A percentile compares a stretch with the other conserved stretches of the same genome.
Evolutionary conservation across 2,888 invertebrate species (phyloP).

Genomic region (Mystacides longicornis): DNA sequence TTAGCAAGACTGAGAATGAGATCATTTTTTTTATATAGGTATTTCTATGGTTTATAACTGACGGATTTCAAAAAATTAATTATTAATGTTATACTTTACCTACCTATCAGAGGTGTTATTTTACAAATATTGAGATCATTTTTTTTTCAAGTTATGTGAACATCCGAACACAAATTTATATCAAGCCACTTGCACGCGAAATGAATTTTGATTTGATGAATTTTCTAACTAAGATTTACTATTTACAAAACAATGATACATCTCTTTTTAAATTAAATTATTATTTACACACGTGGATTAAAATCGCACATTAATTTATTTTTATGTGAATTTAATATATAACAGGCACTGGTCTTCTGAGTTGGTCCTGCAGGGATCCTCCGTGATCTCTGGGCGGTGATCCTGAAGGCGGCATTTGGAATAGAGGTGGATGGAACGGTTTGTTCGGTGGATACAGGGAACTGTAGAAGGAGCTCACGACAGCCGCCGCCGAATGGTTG

Average conservation of each 20-base stretch:
- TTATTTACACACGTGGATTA: background rate
- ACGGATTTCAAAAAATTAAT: no score
- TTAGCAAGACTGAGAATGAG: no score
- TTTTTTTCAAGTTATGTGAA: background rate
- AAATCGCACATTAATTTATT: conserved; percentile 1
- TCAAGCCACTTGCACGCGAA: background rate
- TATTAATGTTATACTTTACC: no score
- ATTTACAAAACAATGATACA: no score
- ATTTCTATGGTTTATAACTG: no score
- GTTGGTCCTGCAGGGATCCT: conserved; percentile 42
- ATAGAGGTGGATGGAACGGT: conserved; percentile 47
- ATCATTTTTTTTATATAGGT: no score
- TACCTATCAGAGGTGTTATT: no score
- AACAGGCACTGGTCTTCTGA: conserved; percentile 63
- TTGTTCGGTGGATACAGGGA: conserved; percentile 55
- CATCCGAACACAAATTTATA: background rate
- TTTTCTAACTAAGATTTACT: conserved; percentile 23
- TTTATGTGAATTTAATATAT: conserved; percentile 50
- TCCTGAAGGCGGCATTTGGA: conserved; percentile 46
- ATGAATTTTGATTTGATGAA: conserved; percentile 11
- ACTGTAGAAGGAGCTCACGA: conserved; percentile 62
- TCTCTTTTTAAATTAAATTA: no score
- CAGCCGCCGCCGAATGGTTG: conserved; percentile 46
- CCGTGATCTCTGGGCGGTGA: conserved; percentile 39
- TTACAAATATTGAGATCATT: no score